These are phyloP conservation scores for Stramonita haemastoma DNA, from an alignment of 2,888 invertebrate genomes.

Conservation along the genomic window DNA sequence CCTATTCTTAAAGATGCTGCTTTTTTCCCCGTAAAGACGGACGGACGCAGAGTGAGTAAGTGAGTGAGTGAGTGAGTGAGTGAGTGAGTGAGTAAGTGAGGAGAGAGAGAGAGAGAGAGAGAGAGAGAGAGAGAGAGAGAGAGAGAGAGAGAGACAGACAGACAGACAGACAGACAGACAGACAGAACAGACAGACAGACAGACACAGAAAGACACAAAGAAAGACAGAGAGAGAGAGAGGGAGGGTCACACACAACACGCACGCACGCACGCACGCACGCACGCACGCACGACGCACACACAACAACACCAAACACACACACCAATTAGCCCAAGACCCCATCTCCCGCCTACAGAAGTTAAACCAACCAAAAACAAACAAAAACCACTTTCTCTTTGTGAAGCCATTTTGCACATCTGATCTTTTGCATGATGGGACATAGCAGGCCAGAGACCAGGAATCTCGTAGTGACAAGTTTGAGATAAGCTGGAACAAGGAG, in stretches of 20 bases:
- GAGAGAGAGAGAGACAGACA: background rate
- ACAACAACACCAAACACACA: background rate
- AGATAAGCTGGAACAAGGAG: too few relatives aligned
- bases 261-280: background rate
- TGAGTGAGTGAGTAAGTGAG: background rate
- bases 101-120: background rate
- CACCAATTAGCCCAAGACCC: background rate
- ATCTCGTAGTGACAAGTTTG: too few relatives aligned
- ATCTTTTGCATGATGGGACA: too few relatives aligned
- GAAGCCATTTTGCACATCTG: too few relatives aligned
- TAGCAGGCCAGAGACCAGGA: too few relatives aligned
- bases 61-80: background rate
- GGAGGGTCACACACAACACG: background rate
- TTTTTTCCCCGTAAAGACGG: too few relatives aligned
- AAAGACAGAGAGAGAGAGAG: constrained; percentile 1
- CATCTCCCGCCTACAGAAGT: too few relatives aligned
- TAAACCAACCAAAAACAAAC: too few relatives aligned
- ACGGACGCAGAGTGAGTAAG: too few relatives aligned
- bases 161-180: background rate
- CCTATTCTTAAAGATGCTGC: too few relatives aligned
- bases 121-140: background rate
- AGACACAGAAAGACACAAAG: background rate
- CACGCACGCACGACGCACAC: background rate
- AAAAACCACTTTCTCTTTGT: too few relatives aligned
- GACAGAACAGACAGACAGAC: background rate